phyloP scores from a whole-genome alignment of 1,140 invertebrate genomes.

The Dinoponera quadriceps region DNA sequence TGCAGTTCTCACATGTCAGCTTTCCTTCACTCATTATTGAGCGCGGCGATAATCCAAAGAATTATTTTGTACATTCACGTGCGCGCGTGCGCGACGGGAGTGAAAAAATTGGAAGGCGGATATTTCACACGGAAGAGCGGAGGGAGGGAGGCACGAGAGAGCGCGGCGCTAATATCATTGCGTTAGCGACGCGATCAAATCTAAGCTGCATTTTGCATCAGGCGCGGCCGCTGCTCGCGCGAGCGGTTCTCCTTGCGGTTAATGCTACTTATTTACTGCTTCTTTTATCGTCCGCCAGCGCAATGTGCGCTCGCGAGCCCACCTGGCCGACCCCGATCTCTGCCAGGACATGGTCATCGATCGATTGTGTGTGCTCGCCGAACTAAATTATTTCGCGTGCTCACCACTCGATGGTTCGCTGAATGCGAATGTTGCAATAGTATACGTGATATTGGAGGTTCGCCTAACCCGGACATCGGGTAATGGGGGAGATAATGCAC shows the following conservation, averaged over 20 bases:
- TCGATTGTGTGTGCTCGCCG: conserved; percentile 43
- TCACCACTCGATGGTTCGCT: conserved; percentile 6
- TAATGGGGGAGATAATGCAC: conserved; percentile 27
- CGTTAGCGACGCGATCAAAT: conserved; percentile 4
- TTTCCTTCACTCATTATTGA: conserved; percentile 18
- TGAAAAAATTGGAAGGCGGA: not conserved
- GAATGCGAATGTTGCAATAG: conserved; percentile 30
- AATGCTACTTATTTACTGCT: conserved; percentile 25
- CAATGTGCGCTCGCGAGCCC: not conserved
- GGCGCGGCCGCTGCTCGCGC: too few species aligned
- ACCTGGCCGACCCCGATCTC: conserved; percentile 17
- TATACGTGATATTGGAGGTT: not conserved
- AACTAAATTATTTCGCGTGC: conserved; percentile 51
- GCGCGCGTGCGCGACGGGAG: not conserved
- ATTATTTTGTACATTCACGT: conserved; percentile 29
- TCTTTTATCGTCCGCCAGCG: conserved; percentile 12
- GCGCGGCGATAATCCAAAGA: conserved; percentile 26
- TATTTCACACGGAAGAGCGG: not conserved
- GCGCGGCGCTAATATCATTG: too few species aligned
- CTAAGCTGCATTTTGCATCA: conserved; percentile 40
- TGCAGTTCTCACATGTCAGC: not conserved
- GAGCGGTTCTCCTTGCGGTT: not conserved
- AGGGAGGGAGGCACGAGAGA: too few species aligned
- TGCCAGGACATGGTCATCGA: conserved; percentile 25
- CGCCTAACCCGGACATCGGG: not conserved